phyloP scores from a whole-genome alignment of 2,888 invertebrate species.

The Agapetus fuscipes region DNA sequence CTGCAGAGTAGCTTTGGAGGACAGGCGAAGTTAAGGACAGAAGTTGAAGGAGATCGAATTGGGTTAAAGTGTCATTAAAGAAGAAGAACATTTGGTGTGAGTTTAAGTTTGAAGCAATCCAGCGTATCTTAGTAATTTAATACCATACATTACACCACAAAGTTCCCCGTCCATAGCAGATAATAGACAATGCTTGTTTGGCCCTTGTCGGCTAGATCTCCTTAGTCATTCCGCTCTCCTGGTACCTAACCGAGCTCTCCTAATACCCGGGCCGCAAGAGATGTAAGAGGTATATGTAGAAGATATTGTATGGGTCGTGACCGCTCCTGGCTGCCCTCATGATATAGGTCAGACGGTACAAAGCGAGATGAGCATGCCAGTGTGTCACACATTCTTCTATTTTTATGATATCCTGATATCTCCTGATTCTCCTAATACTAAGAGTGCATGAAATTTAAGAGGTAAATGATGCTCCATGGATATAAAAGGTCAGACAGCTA shows the following conservation, averaged over 20 bases:
- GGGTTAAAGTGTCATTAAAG: no score
- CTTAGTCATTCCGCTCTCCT: background rate
- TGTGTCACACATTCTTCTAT: background rate
- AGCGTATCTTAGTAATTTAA: no score
- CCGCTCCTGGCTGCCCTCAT: background rate
- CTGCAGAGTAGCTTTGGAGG: no score
- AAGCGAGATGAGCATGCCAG: background rate
- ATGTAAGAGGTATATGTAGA: background rate
- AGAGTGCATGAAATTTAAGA: background rate
- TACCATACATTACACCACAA: background rate
- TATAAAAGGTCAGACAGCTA: no score
- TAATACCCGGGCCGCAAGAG: background rate
- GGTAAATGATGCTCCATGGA: no score
- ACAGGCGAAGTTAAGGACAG: no score
- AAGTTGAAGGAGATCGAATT: no score
- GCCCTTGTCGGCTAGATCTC: background rate
- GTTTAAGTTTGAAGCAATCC: no score
- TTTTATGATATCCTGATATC: constrained; percentile 7
- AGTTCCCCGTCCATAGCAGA: background rate
- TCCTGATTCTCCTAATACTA: background rate
- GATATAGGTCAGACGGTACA: background rate
- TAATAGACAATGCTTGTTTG: background rate
- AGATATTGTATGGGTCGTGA: background rate
- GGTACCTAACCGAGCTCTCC: background rate
- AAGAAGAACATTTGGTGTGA: no score